Conservation (phyloP, 2,888 invertebrate species). For the Hecatera dysodea region DNA sequence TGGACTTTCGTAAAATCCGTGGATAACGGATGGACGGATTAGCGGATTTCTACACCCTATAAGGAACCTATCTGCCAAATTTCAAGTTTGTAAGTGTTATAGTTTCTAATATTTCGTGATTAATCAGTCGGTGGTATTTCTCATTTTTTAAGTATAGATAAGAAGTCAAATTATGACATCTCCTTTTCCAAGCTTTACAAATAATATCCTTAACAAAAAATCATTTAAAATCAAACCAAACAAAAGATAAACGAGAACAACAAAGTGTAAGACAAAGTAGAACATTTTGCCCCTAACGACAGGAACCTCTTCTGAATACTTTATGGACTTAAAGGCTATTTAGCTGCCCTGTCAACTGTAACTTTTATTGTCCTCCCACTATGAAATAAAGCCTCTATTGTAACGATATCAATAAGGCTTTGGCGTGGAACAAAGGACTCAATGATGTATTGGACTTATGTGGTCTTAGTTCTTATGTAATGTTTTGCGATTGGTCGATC, state of each 20-base stretch:
- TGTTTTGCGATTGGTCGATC: conserved; percentile 2
- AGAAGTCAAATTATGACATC: neutral
- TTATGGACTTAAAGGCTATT: conserved; percentile 75
- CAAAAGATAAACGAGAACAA: conserved; percentile 44
- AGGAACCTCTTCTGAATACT: conserved; percentile 72
- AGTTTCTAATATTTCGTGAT: too few relatives aligned
- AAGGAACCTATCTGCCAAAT: too few relatives aligned
- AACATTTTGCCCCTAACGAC: conserved; percentile 41
- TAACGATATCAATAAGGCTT: conserved; percentile 73
- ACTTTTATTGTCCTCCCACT: conserved; percentile 64
- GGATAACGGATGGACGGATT: too few relatives aligned
- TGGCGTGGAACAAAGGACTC: conserved; percentile 60
- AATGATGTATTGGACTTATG: conserved; percentile 42
- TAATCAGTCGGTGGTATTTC: too few relatives aligned
- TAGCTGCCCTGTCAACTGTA: conserved; percentile 61
- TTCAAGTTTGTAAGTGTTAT: too few relatives aligned
- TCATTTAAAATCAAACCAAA: conserved; percentile 30
- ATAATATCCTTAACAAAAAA: conserved; percentile 21
- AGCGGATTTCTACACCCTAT: too few relatives aligned
- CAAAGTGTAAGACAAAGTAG: conserved; percentile 39
- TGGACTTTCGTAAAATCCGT: too few relatives aligned
- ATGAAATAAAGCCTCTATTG: conserved; percentile 69
- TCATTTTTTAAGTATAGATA: too few relatives aligned
- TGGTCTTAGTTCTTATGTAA: conserved; percentile 34
- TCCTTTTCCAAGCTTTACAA: neutral